phyloP scores from a whole-genome alignment of 2,113 vertebrate species.

The Etheostoma cragini region DNA sequence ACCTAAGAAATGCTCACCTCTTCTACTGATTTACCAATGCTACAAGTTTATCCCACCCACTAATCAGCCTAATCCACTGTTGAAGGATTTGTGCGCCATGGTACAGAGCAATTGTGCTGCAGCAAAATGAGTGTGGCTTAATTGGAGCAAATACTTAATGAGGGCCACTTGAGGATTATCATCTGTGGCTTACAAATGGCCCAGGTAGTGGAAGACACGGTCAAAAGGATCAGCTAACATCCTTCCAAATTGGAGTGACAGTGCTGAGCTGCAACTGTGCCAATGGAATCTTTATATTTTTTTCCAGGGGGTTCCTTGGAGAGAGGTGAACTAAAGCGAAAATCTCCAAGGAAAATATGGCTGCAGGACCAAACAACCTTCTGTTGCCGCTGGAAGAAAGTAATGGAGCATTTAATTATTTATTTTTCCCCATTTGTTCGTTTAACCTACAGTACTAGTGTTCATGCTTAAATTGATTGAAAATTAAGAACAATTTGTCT shows the following conservation, averaged over 20 bases:
- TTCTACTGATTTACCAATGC: slow-evolving; percentile 31
- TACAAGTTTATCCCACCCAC: slow-evolving; percentile 73
- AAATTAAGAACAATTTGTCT: not conserved
- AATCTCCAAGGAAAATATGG: slow-evolving; percentile 37
- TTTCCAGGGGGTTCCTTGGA: slow-evolving; percentile 10
- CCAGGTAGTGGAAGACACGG: slow-evolving; percentile 74
- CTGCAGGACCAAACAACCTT: slow-evolving; percentile 11
- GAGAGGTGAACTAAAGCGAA: slow-evolving; percentile 34
- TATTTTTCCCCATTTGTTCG: not conserved
- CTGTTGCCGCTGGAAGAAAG: slow-evolving; percentile 9
- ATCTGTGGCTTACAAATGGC: slow-evolving; percentile 75
- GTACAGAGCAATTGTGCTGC: slow-evolving; percentile 68
- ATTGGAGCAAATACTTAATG: slow-evolving; percentile 81
- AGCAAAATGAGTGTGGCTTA: slow-evolving; percentile 74
- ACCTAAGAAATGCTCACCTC: slow-evolving; percentile 43
- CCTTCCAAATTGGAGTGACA: slow-evolving; percentile 48
- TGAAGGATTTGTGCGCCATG: slow-evolving; percentile 69
- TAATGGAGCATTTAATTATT: slow-evolving; percentile 7
- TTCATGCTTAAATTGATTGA: not conserved
- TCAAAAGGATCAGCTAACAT: slow-evolving; percentile 62
- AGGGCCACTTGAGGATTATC: slow-evolving; percentile 72
- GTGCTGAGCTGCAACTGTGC: slow-evolving; percentile 18
- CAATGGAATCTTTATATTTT: not conserved
- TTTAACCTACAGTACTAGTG: not conserved
- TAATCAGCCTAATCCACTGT: slow-evolving; percentile 75